Percentiles rank a stretch among this genome's conserved stretches.
These are phyloP conservation scores for Toxostoma redivivum DNA, from an alignment of 2,113 vertebrate genomes.

Conservation along the genomic window DNA sequence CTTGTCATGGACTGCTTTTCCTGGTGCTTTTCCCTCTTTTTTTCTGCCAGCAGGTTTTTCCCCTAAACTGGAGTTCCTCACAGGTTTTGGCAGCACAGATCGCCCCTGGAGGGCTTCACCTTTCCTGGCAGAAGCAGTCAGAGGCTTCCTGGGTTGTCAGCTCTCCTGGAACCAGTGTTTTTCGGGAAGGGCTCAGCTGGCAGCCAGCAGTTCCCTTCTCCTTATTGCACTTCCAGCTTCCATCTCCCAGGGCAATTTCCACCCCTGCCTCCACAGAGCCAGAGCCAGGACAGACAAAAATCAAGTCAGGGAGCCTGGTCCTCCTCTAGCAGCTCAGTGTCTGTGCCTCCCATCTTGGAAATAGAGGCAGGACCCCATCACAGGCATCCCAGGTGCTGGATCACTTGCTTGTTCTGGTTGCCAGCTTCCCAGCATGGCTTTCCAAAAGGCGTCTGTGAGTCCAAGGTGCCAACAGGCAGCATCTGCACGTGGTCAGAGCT, in stretches of 20 bases:
- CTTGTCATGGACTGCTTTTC: neutral
- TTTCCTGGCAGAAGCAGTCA: neutral
- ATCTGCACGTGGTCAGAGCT: neutral
- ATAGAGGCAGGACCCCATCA: rapidly evolving
- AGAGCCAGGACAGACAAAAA: neutral
- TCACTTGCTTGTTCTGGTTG: neutral
- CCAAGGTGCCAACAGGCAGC: neutral
- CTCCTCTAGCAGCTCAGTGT: neutral
- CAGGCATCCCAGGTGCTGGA: neutral
- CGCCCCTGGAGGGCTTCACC: neutral
- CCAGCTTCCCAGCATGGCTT: neutral
- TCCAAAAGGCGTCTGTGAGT: neutral
- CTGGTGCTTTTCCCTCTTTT: neutral
- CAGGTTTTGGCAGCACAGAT: neutral
- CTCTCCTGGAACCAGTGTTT: neutral
- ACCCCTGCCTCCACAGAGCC: neutral
- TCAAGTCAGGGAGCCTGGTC: neutral
- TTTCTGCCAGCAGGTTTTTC: neutral
- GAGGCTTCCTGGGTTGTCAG: neutral
- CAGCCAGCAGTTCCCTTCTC: neutral
- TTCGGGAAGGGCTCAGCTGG: neutral
- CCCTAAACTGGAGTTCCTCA: neutral
- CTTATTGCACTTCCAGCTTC: neutral
- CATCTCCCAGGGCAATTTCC: neutral
- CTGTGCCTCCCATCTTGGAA: neutral